Conservation (phyloP, 1,140 invertebrate species). For the Lepidotrigona ventralis region DNA sequence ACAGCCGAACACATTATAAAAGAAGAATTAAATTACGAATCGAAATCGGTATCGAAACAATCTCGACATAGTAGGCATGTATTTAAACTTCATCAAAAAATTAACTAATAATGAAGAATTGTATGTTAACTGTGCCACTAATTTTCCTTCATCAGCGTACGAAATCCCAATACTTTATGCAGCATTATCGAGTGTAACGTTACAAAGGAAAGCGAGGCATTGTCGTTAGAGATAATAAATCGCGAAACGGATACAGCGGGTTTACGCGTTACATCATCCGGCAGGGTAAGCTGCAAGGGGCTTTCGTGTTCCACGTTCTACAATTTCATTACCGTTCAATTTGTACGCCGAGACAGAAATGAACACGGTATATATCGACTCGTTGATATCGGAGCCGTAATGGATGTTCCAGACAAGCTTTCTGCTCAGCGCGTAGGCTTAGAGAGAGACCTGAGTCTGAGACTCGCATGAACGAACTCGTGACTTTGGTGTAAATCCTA, state of each 20-base stretch:
- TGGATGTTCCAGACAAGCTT: constrained; percentile 23
- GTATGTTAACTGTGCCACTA: not conserved
- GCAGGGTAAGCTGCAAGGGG: not conserved
- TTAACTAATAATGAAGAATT: not conserved
- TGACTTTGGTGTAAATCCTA: constrained; percentile 25
- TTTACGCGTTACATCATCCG: not conserved
- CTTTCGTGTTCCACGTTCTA: constrained; percentile 11
- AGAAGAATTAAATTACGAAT: no score
- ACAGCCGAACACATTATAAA: no score
- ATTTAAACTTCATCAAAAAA: not conserved
- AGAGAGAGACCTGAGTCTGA: not conserved
- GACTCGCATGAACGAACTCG: not conserved
- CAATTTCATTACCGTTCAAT: constrained; percentile 13
- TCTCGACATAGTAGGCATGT: no score
- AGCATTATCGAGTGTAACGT: not conserved
- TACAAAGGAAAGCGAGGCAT: not conserved
- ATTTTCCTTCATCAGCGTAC: not conserved
- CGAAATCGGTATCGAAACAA: no score
- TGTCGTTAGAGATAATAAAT: constrained; percentile 5
- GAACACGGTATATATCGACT: not conserved
- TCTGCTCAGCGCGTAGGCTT: constrained; percentile 34
- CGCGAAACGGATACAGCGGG: not conserved
- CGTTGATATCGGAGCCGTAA: constrained; percentile 16
- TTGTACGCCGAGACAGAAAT: not conserved
- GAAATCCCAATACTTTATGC: not conserved